Percentiles rank a stretch among this genome's conserved stretches.
These are phyloP conservation scores for Calyptommatus sinebrachiatus DNA, from an alignment of 2,113 vertebrate genomes.

Conservation along the genomic window DNA sequence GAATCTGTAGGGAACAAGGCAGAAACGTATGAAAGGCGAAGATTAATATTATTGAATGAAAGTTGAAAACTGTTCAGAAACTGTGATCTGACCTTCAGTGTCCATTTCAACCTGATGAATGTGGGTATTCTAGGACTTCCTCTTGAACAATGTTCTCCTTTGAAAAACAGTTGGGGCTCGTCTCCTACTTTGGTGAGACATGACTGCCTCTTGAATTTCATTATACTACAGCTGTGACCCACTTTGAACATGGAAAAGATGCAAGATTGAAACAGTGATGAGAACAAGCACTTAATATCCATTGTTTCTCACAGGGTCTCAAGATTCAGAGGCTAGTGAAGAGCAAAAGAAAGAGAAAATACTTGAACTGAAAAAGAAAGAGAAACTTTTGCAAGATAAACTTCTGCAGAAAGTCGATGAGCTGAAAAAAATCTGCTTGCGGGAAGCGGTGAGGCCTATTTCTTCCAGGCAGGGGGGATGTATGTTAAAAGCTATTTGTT, in stretches of 20 bases:
- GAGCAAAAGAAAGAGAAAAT: constrained; percentile 95
- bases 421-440: constrained; percentile 90
- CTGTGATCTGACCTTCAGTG: neutral
- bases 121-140: neutral
- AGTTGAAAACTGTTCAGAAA: neutral
- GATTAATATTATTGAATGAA: neutral
- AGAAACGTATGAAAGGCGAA: neutral
- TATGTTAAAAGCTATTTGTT: neutral
- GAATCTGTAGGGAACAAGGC: neutral
- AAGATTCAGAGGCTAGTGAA: constrained; percentile 88
- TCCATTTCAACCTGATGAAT: neutral
- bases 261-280: neutral
- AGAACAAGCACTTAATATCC: constrained; percentile 23
- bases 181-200: neutral
- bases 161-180: neutral
- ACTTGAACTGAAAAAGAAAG: constrained; percentile 87
- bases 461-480: too few species aligned
- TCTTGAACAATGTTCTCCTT: neutral
- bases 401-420: constrained; percentile 87
- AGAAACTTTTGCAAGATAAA: constrained; percentile 84
- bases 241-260: neutral
- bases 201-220: neutral
- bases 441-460: constrained; percentile 88
- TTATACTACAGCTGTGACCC: neutral
- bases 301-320: constrained; percentile 78